These are phyloP conservation scores for Scomber colias DNA, from an alignment of 2,113 vertebrate genomes.

Conservation along the genomic window DNA sequence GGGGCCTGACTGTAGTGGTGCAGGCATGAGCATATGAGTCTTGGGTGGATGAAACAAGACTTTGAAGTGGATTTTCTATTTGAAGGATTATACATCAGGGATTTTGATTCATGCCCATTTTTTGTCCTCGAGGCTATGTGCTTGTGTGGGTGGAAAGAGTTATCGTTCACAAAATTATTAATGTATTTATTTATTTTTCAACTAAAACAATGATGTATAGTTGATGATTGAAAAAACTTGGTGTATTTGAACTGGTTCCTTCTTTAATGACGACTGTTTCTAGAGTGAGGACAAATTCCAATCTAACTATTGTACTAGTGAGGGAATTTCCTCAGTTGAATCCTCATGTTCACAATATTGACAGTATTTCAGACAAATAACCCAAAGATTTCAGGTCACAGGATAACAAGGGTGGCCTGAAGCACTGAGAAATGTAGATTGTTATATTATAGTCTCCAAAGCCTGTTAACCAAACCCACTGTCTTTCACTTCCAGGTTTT, in stretches of 20 bases:
- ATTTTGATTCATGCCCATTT: slow-evolving; percentile 83
- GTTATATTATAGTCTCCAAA: slow-evolving; percentile 33
- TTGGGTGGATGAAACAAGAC: slow-evolving; percentile 86
- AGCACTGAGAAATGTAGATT: slow-evolving; percentile 12
- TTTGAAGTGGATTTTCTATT: slow-evolving; percentile 87
- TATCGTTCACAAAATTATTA: slow-evolving; percentile 68
- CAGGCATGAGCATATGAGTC: slow-evolving; percentile 73
- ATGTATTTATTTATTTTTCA: slow-evolving; percentile 68
- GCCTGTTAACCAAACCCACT: slow-evolving; percentile 32
- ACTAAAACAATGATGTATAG: slow-evolving; percentile 65
- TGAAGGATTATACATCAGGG: slow-evolving; percentile 85
- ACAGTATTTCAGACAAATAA: slow-evolving; percentile 44
- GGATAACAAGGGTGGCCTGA: slow-evolving; percentile 20
- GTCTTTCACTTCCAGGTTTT: slow-evolving; percentile 7
- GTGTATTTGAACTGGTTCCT: slow-evolving; percentile 14
- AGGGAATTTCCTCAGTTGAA: slow-evolving; percentile 21
- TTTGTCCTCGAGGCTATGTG: slow-evolving; percentile 75
- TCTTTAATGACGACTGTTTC: slow-evolving; percentile 22
- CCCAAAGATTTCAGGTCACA: slow-evolving; percentile 40
- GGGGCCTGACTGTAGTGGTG: slow-evolving; percentile 77
- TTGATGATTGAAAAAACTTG: slow-evolving; percentile 44
- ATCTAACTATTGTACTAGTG: not conserved
- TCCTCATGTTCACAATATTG: slow-evolving; percentile 29
- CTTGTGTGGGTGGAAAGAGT: slow-evolving; percentile 74
- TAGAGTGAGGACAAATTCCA: not conserved